Conservation (phyloP, 2,113 vertebrate species). For the Acanthisitta chloris region DNA sequence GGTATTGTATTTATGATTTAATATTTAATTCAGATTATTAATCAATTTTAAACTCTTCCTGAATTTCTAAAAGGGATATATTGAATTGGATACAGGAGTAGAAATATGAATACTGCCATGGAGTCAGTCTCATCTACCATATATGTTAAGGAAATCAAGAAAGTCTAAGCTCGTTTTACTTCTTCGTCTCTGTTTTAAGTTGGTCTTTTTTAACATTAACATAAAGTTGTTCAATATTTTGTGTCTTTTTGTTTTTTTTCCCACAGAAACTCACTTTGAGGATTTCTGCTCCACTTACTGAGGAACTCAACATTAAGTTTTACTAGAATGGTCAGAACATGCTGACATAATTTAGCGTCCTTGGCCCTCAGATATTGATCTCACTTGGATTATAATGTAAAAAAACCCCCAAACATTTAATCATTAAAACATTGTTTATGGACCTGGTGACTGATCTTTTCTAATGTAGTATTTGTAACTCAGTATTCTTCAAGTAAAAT, state of each 20-base stretch:
- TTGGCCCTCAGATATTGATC: not conserved
- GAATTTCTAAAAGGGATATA: not conserved
- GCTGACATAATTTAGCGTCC: not conserved
- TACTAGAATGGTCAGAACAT: not conserved
- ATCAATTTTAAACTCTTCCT: not conserved
- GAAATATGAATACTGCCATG: not conserved
- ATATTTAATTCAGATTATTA: not conserved
- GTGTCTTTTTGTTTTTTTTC: not conserved
- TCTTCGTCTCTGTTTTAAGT: not conserved
- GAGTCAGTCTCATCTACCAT: not conserved
- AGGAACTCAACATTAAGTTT: constrained; percentile 24
- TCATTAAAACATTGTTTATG: not conserved
- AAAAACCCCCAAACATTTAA: not conserved
- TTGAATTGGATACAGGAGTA: not conserved
- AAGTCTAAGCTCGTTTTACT: not conserved
- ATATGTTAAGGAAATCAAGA: not conserved
- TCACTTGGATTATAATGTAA: not conserved
- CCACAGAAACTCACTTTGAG: constrained; percentile 46
- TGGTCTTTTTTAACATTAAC: not conserved
- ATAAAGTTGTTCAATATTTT: not conserved
- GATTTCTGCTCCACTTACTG: constrained; percentile 41
- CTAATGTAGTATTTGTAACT: not conserved
- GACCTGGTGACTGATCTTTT: not conserved
- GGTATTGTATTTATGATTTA: not conserved
- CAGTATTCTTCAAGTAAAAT: not conserved